phyloP scores from a whole-genome alignment of 2,888 invertebrate species.

The Leptopterna dolabrata region DNA sequence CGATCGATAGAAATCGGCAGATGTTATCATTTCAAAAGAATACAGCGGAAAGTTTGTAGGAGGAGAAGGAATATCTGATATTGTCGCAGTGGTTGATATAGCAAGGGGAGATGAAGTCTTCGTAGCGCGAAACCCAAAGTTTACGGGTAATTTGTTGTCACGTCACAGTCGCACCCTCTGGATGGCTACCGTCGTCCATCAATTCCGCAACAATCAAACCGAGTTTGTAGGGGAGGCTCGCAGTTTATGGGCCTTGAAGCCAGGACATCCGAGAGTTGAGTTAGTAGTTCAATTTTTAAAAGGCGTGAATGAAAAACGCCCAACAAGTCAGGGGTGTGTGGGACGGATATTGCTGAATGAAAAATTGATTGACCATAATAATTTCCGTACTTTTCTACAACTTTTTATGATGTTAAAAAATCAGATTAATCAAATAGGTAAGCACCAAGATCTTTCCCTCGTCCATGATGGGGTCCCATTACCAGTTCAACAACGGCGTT shows the following conservation, averaged over 20 bases:
- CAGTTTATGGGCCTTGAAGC: background rate
- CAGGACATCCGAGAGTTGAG: constrained; percentile 1
- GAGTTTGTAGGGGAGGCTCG: background rate
- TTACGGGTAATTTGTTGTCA: constrained; percentile 8
- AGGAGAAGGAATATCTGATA: background rate
- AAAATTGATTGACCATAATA: background rate
- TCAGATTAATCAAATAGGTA: too few relatives aligned
- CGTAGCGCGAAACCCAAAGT: background rate
- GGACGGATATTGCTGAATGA: background rate
- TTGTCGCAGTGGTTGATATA: background rate
- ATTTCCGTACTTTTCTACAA: too few relatives aligned
- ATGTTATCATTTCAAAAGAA: background rate
- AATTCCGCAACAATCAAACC: background rate
- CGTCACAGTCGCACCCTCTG: background rate
- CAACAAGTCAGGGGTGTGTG: background rate
- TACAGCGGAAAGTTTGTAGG: background rate
- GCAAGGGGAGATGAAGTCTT: background rate
- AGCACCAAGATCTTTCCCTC: too few relatives aligned
- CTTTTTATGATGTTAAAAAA: too few relatives aligned
- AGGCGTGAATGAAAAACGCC: background rate
- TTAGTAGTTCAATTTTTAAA: background rate
- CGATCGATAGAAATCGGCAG: background rate
- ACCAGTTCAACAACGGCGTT: too few relatives aligned
- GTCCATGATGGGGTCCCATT: too few relatives aligned
- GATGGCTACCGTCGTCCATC: background rate